phyloP scores from a whole-genome alignment of 2,797 vertebrate species.

The Sciurus vulgaris region DNA sequence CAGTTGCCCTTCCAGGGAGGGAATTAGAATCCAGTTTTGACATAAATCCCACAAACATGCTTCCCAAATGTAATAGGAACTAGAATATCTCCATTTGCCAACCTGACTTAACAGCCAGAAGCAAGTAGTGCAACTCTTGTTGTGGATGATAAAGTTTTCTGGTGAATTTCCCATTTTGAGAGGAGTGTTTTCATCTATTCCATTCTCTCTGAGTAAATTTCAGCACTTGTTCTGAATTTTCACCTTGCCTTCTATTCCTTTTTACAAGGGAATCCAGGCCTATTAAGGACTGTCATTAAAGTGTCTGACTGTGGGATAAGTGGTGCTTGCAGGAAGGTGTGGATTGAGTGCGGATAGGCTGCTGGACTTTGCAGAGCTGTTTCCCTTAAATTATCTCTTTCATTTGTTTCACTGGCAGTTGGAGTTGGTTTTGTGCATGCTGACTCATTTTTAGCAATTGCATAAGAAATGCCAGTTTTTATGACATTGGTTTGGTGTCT shows the following conservation, averaged over 20 bases:
- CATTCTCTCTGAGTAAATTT: conserved; percentile 24
- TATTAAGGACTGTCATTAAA: conserved; percentile 64
- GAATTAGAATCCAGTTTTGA: neutral
- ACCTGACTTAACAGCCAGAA: neutral
- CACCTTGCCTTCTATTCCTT: conserved; percentile 40
- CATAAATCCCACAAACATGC: neutral
- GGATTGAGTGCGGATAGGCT: conserved; percentile 64
- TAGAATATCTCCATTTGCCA: neutral
- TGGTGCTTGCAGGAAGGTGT: conserved; percentile 59
- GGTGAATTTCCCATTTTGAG: neutral
- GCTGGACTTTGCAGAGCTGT: neutral
- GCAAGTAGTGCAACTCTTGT: neutral
- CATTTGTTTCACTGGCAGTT: conserved; percentile 58
- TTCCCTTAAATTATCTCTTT: conserved; percentile 68
- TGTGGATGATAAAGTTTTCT: neutral
- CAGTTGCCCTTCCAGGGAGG: neutral
- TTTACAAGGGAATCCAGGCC: conserved; percentile 50
- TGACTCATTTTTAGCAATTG: conserved; percentile 54
- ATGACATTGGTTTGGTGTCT: neutral
- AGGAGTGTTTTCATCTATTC: neutral
- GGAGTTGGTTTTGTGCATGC: neutral
- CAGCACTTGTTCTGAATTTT: conserved; percentile 59
- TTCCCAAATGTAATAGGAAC: conserved; percentile 1
- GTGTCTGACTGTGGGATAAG: neutral
- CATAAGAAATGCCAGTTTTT: neutral